Evolutionary conservation across 1,140 invertebrate genomes (phyloP).

Genomic region (Papilio glaucus): DNA sequence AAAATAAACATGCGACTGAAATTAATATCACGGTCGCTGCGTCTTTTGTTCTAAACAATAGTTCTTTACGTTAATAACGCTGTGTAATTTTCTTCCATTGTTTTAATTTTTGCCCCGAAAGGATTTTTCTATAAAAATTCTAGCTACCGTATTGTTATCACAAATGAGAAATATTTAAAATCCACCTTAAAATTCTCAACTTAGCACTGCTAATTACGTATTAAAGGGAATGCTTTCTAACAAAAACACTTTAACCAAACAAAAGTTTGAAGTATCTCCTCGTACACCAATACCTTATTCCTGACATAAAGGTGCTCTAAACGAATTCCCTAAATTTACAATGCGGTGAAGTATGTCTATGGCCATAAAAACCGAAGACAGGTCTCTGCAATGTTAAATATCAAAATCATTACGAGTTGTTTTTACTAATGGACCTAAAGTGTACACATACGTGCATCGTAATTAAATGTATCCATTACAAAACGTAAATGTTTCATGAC

Average conservation of each 20-base stretch:
- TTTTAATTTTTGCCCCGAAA: slow-evolving; percentile 34
- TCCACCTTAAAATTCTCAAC: slow-evolving; percentile 28
- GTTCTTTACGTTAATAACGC: slow-evolving; percentile 38
- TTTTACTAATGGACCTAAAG: slow-evolving; percentile 10
- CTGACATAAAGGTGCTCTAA: neutral
- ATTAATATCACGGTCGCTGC: slow-evolving; percentile 35
- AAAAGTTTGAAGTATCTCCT: neutral
- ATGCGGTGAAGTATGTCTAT: neutral
- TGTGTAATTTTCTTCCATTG: slow-evolving; percentile 37
- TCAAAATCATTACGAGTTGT: neutral
- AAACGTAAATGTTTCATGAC: slow-evolving; percentile 18
- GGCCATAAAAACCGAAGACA: neutral
- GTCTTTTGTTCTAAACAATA: slow-evolving; percentile 37
- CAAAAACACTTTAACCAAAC: neutral
- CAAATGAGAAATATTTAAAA: slow-evolving; percentile 18
- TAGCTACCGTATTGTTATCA: neutral
- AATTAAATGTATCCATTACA: slow-evolving; percentile 6
- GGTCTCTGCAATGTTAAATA: slow-evolving; percentile 8
- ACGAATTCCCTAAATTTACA: neutral
- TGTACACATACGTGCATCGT: neutral
- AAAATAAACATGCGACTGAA: slow-evolving; percentile 35
- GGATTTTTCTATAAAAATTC: slow-evolving; percentile 33
- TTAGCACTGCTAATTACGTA: slow-evolving; percentile 2
- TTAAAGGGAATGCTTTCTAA: neutral
- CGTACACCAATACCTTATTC: neutral